These are phyloP conservation scores for Lamprologus lemairii DNA, from an alignment of 2,113 vertebrate genomes.

Conservation along the genomic window DNA sequence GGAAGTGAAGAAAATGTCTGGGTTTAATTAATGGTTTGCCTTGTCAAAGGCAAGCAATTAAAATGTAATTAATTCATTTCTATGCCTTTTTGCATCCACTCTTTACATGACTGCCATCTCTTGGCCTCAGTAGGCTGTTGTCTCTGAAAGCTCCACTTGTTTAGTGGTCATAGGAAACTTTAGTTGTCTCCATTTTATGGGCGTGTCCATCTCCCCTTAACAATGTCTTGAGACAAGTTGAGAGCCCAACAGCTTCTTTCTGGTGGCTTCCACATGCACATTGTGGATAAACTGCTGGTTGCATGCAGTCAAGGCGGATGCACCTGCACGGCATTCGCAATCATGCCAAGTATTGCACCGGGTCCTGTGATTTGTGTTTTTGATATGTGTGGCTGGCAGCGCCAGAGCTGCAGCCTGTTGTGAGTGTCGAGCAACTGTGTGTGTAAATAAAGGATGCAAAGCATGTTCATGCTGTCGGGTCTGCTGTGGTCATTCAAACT, in stretches of 20 bases:
- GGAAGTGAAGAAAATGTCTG: constrained; percentile 6
- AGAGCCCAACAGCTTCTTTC: neutral
- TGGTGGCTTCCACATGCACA: neutral
- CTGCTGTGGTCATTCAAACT: neutral
- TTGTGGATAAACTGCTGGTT: neutral
- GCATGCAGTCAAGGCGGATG: rapidly evolving
- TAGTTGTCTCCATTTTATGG: neutral
- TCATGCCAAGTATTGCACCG: neutral
- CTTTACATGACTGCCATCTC: neutral
- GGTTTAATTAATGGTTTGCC: neutral
- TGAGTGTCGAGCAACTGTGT: neutral
- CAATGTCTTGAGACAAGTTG: neutral
- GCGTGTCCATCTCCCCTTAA: neutral
- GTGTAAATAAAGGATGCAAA: neutral
- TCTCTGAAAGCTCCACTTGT: neutral
- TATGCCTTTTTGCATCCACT: neutral
- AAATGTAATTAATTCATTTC: neutral
- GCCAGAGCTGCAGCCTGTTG: neutral
- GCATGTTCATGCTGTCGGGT: neutral
- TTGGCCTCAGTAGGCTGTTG: neutral
- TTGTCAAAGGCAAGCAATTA: neutral
- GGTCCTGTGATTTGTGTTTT: neutral
- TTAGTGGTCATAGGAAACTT: neutral
- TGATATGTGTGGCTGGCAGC: neutral
- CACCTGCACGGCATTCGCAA: neutral